Conservation (phyloP, 2,888 invertebrate genomes). For the Cephus nigrinus region DNA sequence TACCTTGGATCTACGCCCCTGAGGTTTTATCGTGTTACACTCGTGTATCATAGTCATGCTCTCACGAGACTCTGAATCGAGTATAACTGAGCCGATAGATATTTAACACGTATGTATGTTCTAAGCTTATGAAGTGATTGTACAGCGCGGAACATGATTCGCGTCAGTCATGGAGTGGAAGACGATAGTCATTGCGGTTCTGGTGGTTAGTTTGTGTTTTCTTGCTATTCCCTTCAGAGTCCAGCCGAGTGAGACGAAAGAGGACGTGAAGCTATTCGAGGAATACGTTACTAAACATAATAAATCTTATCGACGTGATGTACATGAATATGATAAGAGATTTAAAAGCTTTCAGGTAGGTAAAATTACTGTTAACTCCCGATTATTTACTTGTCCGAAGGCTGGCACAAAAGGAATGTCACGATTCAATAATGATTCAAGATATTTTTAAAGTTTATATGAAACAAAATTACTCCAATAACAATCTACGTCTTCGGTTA, state of each 20-base stretch:
- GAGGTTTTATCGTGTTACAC: neutral
- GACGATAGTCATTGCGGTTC: slow-evolving; percentile 51
- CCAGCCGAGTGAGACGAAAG: slow-evolving; percentile 43
- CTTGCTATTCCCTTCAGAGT: slow-evolving; percentile 67
- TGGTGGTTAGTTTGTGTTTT: slow-evolving; percentile 64
- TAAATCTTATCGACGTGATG: slow-evolving; percentile 67
- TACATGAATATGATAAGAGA: slow-evolving; percentile 62
- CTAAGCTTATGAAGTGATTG: slow-evolving; percentile 11
- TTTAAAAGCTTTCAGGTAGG: slow-evolving; percentile 66
- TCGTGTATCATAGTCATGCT: neutral
- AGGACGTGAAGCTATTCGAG: slow-evolving; percentile 64
- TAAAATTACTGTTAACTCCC: neutral
- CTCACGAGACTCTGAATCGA: neutral
- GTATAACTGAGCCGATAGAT: slow-evolving; percentile 25
- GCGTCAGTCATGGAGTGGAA: slow-evolving; percentile 59
- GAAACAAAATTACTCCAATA: neutral
- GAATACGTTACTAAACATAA: slow-evolving; percentile 68
- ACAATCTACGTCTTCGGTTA: neutral
- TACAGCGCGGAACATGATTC: slow-evolving; percentile 26
- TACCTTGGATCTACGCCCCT: neutral
- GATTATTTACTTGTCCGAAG: neutral
- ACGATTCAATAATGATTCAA: neutral
- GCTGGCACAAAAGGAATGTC: neutral
- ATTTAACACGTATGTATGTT: slow-evolving; percentile 16
- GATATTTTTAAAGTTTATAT: slow-evolving; percentile 7